Evolutionary conservation across 1,140 invertebrate species (phyloP).

Genomic region (Drosophila dunni): DNA sequence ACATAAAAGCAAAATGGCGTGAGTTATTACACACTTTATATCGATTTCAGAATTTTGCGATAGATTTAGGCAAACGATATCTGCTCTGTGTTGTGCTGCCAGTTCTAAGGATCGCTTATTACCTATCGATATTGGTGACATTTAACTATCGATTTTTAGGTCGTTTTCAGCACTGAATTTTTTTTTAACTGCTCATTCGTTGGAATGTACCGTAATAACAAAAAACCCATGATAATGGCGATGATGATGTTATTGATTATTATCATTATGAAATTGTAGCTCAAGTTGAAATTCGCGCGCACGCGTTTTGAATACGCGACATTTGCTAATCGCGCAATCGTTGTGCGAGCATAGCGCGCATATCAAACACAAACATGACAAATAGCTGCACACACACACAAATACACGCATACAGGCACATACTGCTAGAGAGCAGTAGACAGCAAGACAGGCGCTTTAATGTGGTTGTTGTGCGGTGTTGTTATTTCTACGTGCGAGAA

Average conservation of each 20-base stretch:
- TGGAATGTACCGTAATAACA: constrained; percentile 57
- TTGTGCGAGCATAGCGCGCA: constrained; percentile 44
- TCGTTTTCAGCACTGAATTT: constrained; percentile 3
- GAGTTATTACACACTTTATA: constrained; percentile 1
- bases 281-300: constrained; percentile 55
- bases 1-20: neutral
- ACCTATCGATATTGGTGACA: too few relatives aligned
- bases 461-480: neutral
- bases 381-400: constrained; percentile 19
- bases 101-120: too few relatives aligned
- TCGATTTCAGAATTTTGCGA: neutral
- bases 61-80: neutral
- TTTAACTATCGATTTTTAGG: neutral
- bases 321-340: constrained; percentile 74
- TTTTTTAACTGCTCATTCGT: neutral
- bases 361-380: constrained; percentile 54
- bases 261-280: constrained; percentile 72
- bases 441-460: neutral
- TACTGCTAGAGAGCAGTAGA: neutral
- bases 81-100: neutral
- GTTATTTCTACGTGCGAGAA: constrained; percentile 57
- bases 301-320: constrained; percentile 73
- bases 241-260: constrained; percentile 38
- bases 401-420: neutral
- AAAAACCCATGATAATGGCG: constrained; percentile 29